Conservation (phyloP, 35 echinoderm and acorn worm species). For the Lytechinus variegatus region DNA sequence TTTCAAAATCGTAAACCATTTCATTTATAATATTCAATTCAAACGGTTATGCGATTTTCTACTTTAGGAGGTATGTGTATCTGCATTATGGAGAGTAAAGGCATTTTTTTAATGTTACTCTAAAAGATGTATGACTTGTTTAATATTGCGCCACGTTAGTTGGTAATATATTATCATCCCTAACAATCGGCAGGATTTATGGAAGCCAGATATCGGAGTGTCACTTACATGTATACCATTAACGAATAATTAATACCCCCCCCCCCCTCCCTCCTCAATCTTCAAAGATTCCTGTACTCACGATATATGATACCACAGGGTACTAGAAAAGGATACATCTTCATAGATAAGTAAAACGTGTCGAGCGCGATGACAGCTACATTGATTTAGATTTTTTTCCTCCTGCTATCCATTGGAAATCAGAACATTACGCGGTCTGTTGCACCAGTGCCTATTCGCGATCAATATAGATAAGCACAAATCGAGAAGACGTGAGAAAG, state of each 20-base stretch:
- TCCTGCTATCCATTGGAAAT: neutral
- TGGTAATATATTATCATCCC: too few species aligned
- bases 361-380: neutral
- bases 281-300: neutral
- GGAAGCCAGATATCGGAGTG: neutral
- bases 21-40: too few species aligned
- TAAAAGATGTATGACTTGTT: too few species aligned
- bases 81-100: too few species aligned
- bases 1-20: too few species aligned
- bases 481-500: constrained; percentile 1
- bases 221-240: neutral
- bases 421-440: neutral
- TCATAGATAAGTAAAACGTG: neutral
- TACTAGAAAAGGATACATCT: neutral
- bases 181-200: too few species aligned
- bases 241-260: too few species aligned
- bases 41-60: too few species aligned
- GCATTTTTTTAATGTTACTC: too few species aligned
- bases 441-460: neutral
- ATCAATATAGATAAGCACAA: constrained; percentile 14
- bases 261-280: neutral
- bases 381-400: constrained; percentile 20
- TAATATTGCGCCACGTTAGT: too few species aligned
- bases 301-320: neutral
- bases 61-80: too few species aligned